phyloP scores from a whole-genome alignment of 2,113 vertebrate genomes.

The Tinamus guttatus region DNA sequence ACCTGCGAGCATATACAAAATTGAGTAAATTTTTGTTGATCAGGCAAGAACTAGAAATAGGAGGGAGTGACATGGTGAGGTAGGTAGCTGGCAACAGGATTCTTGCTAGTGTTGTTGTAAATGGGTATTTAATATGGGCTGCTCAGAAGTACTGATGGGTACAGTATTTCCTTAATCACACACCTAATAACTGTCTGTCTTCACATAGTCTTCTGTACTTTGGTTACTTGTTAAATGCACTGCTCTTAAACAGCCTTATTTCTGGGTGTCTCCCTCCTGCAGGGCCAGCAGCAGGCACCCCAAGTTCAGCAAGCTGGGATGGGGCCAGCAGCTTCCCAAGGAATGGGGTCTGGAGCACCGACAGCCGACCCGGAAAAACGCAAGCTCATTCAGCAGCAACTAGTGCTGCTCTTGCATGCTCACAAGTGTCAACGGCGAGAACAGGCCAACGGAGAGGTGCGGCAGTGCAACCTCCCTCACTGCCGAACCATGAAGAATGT shows the following conservation, averaged over 20 bases:
- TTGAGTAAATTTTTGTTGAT: not conserved
- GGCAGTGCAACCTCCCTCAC: slow-evolving; percentile 96
- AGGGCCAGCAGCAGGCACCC: slow-evolving; percentile 81
- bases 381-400: slow-evolving; percentile 97
- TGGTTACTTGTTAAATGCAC: not conserved
- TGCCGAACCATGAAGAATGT: slow-evolving; percentile 99
- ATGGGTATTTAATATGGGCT: not conserved
- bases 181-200: not conserved
- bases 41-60: not conserved
- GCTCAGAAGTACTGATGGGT: not conserved
- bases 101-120: not conserved
- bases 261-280: not conserved
- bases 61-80: not conserved
- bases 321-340: slow-evolving; percentile 84
- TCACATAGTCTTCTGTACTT: not conserved
- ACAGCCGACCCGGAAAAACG: slow-evolving; percentile 97
- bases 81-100: not conserved
- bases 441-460: slow-evolving; percentile 95
- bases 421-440: slow-evolving; percentile 98
- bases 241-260: not conserved
- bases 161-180: not conserved
- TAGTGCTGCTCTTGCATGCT: slow-evolving; percentile 94
- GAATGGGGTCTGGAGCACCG: slow-evolving; percentile 88
- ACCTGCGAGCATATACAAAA: not conserved
- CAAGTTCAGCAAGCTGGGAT: slow-evolving; percentile 84